These are phyloP conservation scores for Hypsopygia costalis DNA, from an alignment of 2,888 invertebrate species.

Conservation along the genomic window DNA sequence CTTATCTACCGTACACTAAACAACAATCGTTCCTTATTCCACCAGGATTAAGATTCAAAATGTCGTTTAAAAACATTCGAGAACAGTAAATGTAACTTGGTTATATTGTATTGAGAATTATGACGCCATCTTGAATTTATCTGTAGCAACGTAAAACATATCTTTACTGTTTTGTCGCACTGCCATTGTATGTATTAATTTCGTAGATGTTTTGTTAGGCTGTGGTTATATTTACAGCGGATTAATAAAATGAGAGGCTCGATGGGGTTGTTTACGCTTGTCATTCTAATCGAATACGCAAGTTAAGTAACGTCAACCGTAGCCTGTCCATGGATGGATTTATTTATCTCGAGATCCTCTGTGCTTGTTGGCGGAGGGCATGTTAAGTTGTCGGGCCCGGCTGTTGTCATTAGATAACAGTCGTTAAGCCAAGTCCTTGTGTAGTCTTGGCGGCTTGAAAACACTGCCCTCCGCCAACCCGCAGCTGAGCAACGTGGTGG, in stretches of 20 bases:
- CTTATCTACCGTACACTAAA: not conserved
- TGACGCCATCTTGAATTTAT: constrained; percentile 43
- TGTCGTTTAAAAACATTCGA: not conserved
- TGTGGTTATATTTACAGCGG: constrained; percentile 2
- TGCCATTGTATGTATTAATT: constrained; percentile 23
- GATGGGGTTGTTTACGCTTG: no score
- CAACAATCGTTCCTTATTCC: constrained; percentile 2
- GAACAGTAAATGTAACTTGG: constrained; percentile 17
- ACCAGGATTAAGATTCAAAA: constrained; percentile 3
- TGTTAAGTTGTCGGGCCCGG: no score
- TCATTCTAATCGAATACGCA: no score
- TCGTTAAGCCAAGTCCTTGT: no score
- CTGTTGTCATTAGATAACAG: no score
- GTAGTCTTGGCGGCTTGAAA: no score
- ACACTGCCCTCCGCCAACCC: no score
- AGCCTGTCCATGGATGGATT: no score
- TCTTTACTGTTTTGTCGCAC: constrained; percentile 22
- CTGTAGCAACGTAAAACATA: constrained; percentile 31
- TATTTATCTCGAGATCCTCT: no score
- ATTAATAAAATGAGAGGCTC: not conserved
- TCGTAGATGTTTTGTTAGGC: constrained; percentile 19
- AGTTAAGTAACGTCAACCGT: no score
- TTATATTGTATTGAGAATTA: constrained; percentile 31
- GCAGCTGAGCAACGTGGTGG: no score
- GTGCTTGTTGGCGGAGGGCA: no score